Evolutionary conservation across 2,888 invertebrate genomes (phyloP).

Genomic region (Coleophora deauratella): DNA sequence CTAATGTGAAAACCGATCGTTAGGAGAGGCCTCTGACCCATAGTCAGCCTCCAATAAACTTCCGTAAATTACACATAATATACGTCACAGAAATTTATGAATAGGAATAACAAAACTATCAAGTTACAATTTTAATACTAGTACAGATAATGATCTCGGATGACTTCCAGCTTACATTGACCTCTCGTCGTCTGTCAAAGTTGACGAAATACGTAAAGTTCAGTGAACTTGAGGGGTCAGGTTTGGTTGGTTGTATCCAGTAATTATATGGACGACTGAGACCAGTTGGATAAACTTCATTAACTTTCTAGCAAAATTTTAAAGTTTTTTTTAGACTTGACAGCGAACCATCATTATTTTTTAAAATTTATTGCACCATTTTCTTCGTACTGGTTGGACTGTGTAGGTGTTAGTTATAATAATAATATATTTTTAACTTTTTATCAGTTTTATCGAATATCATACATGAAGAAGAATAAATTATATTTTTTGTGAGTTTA

Average conservation of each 20-base stretch:
- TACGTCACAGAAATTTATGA: conserved; percentile 16
- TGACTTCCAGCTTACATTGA: conserved; percentile 12
- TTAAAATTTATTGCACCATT: not conserved
- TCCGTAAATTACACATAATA: too few relatives aligned
- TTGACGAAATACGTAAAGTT: conserved; percentile 14
- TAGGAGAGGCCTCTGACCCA: too few relatives aligned
- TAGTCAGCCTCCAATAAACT: too few relatives aligned
- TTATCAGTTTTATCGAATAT: not conserved
- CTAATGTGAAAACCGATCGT: too few relatives aligned
- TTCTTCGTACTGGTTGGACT: not conserved
- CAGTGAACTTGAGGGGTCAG: conserved; percentile 24
- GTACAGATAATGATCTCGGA: conserved; percentile 33
- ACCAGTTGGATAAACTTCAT: conserved; percentile 33
- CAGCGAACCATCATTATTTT: conserved; percentile 8
- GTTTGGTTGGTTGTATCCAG: conserved; percentile 23
- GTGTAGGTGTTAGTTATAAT: not conserved
- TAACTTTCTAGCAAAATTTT: conserved; percentile 27
- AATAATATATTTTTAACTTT: not conserved
- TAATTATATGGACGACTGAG: conserved; percentile 29
- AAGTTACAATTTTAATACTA: conserved; percentile 47
- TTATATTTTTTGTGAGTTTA: too few relatives aligned
- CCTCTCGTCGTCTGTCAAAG: conserved; percentile 4
- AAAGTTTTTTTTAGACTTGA: not conserved
- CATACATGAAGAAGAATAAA: too few relatives aligned
- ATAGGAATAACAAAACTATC: conserved; percentile 30